These are phyloP conservation scores for Python bivittatus DNA, from an alignment of 2,113 vertebrate species.

Conservation along the genomic window DNA sequence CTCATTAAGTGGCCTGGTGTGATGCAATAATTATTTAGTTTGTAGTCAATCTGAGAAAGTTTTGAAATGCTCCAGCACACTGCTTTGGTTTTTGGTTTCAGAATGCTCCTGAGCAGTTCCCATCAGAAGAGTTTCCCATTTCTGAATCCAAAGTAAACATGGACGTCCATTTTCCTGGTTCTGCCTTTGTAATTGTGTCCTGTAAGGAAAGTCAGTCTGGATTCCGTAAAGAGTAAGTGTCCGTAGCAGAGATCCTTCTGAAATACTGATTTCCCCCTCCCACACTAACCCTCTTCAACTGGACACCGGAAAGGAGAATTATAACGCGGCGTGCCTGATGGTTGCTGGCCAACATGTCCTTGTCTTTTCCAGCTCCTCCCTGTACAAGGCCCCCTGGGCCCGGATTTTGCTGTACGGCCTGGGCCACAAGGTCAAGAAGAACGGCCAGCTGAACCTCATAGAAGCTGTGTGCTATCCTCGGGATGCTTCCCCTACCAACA, in stretches of 20 bases:
- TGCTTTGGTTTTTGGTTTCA: constrained; percentile 56
- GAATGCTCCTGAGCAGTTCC: constrained; percentile 95
- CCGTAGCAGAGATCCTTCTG: fast-evolving
- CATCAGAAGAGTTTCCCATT: constrained; percentile 92
- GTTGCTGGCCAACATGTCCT: neutral
- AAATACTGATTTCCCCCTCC: neutral
- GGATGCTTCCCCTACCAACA: constrained; percentile 95
- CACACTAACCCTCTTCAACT: neutral
- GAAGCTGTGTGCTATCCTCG: constrained; percentile 93
- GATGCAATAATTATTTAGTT: too few relatives aligned
- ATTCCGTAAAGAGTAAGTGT: constrained; percentile 94
- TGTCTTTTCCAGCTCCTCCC: constrained; percentile 81
- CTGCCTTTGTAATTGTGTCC: constrained; percentile 92
- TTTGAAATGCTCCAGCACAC: neutral
- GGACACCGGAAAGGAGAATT: neutral
- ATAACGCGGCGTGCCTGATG: fast-evolving
- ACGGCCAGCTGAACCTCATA: constrained; percentile 93
- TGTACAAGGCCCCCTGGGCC: constrained; percentile 97
- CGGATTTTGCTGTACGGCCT: constrained; percentile 92
- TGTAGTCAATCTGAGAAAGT: neutral
- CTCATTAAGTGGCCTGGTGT: neutral
- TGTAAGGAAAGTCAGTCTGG: constrained; percentile 96
- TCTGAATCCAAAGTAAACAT: constrained; percentile 96
- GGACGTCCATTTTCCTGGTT: constrained; percentile 96
- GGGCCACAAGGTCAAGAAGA: constrained; percentile 93